A percentile compares a stretch with the other conserved stretches of the same genome.
phyloP scores from a whole-genome alignment of 2,888 invertebrate species.

The Sphaerophoria taeniata region DNA sequence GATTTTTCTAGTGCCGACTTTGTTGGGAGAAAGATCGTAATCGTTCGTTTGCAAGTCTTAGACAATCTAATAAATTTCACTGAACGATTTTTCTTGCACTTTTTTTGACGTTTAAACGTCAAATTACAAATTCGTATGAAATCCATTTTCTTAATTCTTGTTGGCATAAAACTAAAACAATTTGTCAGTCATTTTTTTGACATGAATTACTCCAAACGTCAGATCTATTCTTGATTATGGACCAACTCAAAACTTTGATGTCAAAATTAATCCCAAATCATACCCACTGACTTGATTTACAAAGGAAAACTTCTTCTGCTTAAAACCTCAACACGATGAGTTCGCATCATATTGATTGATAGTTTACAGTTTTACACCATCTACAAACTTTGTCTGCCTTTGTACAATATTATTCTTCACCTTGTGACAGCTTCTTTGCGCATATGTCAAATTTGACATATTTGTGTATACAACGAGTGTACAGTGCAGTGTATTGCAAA shows the following conservation, averaged over 20 bases:
- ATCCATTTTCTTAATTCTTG: too few relatives aligned
- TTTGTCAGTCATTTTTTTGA: not conserved
- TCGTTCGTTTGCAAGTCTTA: too few relatives aligned
- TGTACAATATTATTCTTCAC: not conserved
- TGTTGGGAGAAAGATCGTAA: too few relatives aligned
- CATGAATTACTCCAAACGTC: not conserved
- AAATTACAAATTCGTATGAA: too few relatives aligned
- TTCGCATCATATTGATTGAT: not conserved
- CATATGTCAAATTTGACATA: constrained; percentile 38
- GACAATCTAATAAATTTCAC: too few relatives aligned
- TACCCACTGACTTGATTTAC: not conserved
- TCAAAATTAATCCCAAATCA: not conserved
- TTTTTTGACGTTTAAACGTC: too few relatives aligned
- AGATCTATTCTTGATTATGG: not conserved
- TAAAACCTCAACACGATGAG: not conserved
- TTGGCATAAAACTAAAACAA: too few relatives aligned
- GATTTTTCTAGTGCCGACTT: too few relatives aligned
- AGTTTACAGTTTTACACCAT: constrained; percentile 12
- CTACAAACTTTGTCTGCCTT: not conserved
- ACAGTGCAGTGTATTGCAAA: constrained; percentile 9
- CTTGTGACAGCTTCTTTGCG: constrained; percentile 21
- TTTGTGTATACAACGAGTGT: not conserved
- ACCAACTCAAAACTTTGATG: not conserved
- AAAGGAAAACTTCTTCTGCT: not conserved
- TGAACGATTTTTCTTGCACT: too few relatives aligned